phyloP scores from a whole-genome alignment of 2,113 vertebrate genomes.

The Myotis yumanensis region DNA sequence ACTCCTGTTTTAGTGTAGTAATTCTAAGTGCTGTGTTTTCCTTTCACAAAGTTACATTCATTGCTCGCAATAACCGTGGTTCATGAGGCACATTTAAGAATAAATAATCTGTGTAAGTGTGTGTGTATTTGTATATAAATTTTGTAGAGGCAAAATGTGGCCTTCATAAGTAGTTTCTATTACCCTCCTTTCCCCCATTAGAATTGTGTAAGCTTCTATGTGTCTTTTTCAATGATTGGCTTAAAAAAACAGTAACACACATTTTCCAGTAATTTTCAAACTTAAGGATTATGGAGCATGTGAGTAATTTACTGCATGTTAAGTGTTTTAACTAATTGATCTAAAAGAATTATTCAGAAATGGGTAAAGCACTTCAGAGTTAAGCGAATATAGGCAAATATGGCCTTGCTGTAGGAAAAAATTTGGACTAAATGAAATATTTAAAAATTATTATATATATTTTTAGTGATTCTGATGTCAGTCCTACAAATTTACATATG shows the following conservation, averaged over 20 bases:
- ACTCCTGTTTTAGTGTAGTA: background rate
- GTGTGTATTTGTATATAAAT: background rate
- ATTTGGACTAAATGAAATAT: background rate
- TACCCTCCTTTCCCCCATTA: background rate
- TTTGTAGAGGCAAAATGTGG: background rate
- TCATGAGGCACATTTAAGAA: background rate
- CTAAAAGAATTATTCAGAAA: constrained; percentile 27
- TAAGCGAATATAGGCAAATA: background rate
- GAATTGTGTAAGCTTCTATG: constrained; percentile 25
- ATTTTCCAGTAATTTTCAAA: constrained; percentile 54
- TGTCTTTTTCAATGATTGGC: background rate
- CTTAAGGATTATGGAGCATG: constrained; percentile 17
- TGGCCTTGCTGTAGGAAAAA: background rate
- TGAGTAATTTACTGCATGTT: background rate
- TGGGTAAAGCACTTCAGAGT: background rate
- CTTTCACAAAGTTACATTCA: background rate
- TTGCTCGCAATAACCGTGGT: background rate
- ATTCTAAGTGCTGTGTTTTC: background rate
- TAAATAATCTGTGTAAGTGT: background rate
- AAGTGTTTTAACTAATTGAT: constrained; percentile 13
- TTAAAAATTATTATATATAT: background rate
- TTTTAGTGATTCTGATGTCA: constrained; percentile 9
- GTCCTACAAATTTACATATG: background rate
- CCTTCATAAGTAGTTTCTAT: background rate
- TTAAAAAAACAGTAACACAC: background rate